Conservation (phyloP, 2,797 vertebrate species). For the Sternotherus odoratus region DNA sequence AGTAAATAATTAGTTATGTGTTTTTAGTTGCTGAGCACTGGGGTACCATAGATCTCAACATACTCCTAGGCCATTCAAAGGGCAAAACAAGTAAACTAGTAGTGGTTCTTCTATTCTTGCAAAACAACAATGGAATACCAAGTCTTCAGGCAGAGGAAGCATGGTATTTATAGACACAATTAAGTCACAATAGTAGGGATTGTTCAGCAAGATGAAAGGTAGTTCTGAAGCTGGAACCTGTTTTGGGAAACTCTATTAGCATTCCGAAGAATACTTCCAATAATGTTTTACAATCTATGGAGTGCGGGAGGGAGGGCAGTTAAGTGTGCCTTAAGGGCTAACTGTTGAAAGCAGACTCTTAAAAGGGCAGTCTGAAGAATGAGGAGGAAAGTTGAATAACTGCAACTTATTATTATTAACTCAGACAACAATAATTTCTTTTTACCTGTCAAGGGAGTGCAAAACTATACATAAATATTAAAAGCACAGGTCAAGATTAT, state of each 20-base stretch:
- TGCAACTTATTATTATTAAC: accelerated
- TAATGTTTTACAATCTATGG: not conserved
- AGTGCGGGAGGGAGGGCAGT: not conserved
- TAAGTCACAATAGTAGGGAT: not conserved
- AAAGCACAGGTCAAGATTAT: not conserved
- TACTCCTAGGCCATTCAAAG: slow-evolving; percentile 5
- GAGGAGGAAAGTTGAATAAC: not conserved
- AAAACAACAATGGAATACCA: not conserved
- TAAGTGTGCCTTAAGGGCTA: not conserved
- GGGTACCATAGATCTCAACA: not conserved
- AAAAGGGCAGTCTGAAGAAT: not conserved
- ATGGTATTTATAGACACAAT: not conserved
- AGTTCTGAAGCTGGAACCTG: not conserved
- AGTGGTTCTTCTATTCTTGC: not conserved
- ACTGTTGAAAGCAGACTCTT: slow-evolving; percentile 1
- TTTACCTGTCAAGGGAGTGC: not conserved
- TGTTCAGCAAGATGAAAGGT: not conserved
- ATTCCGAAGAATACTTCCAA: not conserved
- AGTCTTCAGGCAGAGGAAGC: slow-evolving; percentile 13
- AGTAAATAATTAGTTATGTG: slow-evolving; percentile 30
- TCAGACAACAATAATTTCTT: not conserved
- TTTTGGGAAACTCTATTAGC: not conserved
- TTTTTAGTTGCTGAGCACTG: slow-evolving; percentile 5
- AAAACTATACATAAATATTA: not conserved
- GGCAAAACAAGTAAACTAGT: not conserved